A percentile compares a stretch with the other conserved stretches of the same genome.
Conservation (phyloP, 1,140 invertebrate genomes). For the Trichonephila clavipes region DNA sequence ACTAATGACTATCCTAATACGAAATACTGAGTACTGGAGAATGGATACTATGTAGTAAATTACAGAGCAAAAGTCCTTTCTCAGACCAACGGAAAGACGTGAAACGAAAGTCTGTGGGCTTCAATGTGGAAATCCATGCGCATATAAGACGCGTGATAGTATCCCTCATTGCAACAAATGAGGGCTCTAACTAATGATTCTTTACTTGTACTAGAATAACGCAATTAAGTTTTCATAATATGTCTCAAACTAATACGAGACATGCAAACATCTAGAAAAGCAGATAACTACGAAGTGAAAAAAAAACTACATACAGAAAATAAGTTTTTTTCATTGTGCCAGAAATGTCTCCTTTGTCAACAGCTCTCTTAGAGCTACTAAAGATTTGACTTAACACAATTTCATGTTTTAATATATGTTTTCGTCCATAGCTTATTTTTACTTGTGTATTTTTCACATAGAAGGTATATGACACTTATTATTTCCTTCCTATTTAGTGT, state of each 20-base stretch:
- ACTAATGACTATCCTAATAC: slow-evolving; percentile 33
- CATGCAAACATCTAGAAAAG: background rate
- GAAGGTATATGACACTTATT: slow-evolving; percentile 56
- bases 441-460: slow-evolving; percentile 63
- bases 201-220: slow-evolving; percentile 45
- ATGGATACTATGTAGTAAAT: background rate
- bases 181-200: slow-evolving; percentile 4
- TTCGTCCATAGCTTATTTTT: slow-evolving; percentile 65
- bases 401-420: slow-evolving; percentile 72
- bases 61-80: background rate
- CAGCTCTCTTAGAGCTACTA: background rate
- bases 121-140: slow-evolving; percentile 7
- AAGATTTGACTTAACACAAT: slow-evolving; percentile 39
- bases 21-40: background rate
- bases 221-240: slow-evolving; percentile 45
- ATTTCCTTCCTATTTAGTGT: slow-evolving; percentile 59
- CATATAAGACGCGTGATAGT: background rate
- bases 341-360: slow-evolving; percentile 32
- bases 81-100: background rate
- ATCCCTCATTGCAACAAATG: background rate
- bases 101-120: background rate
- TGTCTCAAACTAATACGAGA: slow-evolving; percentile 40
- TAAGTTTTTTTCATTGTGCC: slow-evolving; percentile 21
- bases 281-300: slow-evolving; percentile 11
- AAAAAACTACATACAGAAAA: slow-evolving; percentile 18